Evolutionary conservation across 2,888 invertebrate species (phyloP).

Genomic region (Ptycholaimellus sp.): DNA sequence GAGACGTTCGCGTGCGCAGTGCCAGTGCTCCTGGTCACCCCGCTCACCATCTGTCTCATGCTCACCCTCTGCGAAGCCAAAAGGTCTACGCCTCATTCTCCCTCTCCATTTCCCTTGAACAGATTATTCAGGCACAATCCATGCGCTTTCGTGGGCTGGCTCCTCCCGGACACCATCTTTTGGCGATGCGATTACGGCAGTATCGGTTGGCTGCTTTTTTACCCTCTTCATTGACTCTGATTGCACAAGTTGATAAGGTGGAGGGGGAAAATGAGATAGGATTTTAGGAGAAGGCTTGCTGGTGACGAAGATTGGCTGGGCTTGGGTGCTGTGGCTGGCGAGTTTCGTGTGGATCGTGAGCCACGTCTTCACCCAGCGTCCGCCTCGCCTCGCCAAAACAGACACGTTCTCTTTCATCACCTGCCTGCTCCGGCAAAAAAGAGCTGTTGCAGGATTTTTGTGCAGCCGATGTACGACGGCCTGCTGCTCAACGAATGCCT

Average conservation of each 20-base stretch:
- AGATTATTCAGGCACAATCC: too few relatives aligned
- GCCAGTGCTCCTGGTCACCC: constrained; percentile 69
- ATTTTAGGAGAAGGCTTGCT: too few relatives aligned
- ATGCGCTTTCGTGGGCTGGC: too few relatives aligned
- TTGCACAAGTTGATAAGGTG: too few relatives aligned
- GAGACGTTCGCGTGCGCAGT: constrained; percentile 87
- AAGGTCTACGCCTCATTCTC: neutral
- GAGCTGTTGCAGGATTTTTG: constrained; percentile 39
- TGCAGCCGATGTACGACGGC: constrained; percentile 69
- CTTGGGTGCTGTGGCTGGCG: constrained; percentile 5
- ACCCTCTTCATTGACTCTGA: too few relatives aligned
- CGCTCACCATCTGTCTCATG: constrained; percentile 56
- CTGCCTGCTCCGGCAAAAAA: neutral
- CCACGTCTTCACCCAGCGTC: constrained; percentile 6
- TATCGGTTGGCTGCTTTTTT: neutral
- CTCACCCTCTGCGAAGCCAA: constrained; percentile 35
- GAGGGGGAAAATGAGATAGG: too few relatives aligned
- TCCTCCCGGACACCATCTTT: constrained; percentile 4
- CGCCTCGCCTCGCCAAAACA: constrained; percentile 4
- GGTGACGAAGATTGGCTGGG: neutral
- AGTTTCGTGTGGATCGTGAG: constrained; percentile 5
- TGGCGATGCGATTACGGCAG: constrained; percentile 6
- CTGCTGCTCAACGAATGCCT: constrained; percentile 73
- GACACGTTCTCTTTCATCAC: constrained; percentile 7
- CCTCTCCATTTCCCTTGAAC: too few relatives aligned